phyloP scores from a whole-genome alignment of 2,888 invertebrate species.

The Argyra leucocephala region DNA sequence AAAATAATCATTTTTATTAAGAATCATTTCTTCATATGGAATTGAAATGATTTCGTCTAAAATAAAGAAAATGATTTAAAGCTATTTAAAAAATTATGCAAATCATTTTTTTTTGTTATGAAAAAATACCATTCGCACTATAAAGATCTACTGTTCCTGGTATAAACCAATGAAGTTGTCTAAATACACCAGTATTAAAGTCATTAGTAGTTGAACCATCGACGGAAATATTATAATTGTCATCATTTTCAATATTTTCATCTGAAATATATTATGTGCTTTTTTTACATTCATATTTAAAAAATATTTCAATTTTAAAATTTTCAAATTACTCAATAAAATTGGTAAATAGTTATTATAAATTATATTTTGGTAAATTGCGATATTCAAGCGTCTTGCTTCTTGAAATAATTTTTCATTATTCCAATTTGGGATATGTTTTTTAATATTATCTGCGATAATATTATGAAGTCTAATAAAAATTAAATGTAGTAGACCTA shows the following conservation, averaged over 20 bases:
- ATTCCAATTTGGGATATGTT: constrained; percentile 50
- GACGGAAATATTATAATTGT: constrained; percentile 34
- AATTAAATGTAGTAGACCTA: constrained; percentile 48
- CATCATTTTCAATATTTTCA: constrained; percentile 4
- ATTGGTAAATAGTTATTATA: constrained; percentile 52
- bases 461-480: constrained; percentile 51
- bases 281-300: no score
- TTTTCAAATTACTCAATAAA: constrained; percentile 40
- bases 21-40: neutral
- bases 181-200: constrained; percentile 66
- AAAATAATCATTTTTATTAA: neutral
- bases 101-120: no score
- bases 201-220: constrained; percentile 51
- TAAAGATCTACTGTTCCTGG: constrained; percentile 27
- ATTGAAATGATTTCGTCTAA: neutral
- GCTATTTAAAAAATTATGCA: no score
- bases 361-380: constrained; percentile 52
- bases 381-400: constrained; percentile 47
- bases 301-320: no score
- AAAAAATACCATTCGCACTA: constrained; percentile 21
- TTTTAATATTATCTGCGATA: constrained; percentile 45
- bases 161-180: constrained; percentile 63
- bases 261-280: constrained; percentile 7
- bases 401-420: constrained; percentile 52
- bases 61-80: neutral